Evolutionary conservation across 2,113 vertebrate species (phyloP).

Genomic region (Mesitornis unicolor): DNA sequence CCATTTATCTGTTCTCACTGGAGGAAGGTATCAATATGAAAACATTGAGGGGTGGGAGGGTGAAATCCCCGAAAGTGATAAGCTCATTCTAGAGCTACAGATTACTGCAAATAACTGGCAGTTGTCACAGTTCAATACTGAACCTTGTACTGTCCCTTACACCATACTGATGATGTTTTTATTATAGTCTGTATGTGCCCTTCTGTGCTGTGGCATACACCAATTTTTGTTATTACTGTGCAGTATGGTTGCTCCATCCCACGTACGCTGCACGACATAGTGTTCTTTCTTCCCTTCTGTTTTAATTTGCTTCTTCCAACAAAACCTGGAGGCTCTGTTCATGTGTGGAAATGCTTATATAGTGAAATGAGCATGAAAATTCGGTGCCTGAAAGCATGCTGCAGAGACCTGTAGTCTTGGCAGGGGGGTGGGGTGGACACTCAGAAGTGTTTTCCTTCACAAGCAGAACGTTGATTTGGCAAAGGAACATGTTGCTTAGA

Average conservation of each 20-base stretch:
- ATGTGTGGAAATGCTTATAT: not conserved
- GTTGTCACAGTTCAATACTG: not conserved
- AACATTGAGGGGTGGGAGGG: not conserved
- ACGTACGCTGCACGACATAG: not conserved
- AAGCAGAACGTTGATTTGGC: not conserved
- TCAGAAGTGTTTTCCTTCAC: not conserved
- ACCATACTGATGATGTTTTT: not conserved
- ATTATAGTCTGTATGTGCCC: not conserved
- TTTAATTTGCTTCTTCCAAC: slow-evolving; percentile 25
- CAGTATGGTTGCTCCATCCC: slow-evolving; percentile 18
- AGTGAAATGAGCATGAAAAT: slow-evolving; percentile 8
- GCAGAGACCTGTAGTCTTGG: not conserved
- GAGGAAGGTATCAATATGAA: not conserved
- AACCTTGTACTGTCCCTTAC: not conserved
- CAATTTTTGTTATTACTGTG: not conserved
- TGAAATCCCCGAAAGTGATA: not conserved
- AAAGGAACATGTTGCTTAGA: not conserved
- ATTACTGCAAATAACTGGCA: not conserved
- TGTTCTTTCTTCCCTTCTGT: slow-evolving; percentile 34
- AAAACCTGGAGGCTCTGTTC: not conserved
- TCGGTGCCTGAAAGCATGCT: not conserved
- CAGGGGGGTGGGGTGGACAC: not conserved
- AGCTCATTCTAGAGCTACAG: not conserved
- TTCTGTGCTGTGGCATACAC: slow-evolving; percentile 12
- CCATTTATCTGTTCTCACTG: not conserved